Percentiles rank a stretch among this genome's conserved stretches.
Evolutionary conservation across 2,113 vertebrate species (phyloP).

Genomic region (Lycocorax pyrrhopterus): DNA sequence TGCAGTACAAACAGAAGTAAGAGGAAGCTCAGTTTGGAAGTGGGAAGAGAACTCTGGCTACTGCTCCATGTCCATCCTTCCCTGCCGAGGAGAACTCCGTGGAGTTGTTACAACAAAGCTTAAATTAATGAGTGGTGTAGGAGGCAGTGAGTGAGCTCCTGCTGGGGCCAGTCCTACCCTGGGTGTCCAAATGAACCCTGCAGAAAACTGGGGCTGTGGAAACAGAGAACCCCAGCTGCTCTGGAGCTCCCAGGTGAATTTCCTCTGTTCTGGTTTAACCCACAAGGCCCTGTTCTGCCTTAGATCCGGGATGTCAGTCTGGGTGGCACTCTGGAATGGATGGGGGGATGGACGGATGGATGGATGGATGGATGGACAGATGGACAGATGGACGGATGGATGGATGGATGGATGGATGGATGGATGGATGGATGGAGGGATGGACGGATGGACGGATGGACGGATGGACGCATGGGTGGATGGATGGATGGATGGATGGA

Average conservation of each 20-base stretch:
- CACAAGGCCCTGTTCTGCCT: neutral
- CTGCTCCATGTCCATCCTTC: neutral
- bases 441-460: neutral
- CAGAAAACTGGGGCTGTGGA: neutral
- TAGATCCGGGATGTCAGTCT: too few species aligned
- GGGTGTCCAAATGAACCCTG: neutral
- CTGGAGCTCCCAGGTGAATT: neutral
- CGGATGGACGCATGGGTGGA: neutral
- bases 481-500: neutral
- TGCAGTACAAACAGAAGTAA: neutral
- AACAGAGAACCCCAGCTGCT: neutral
- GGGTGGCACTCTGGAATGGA: neutral
- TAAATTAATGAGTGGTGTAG: neutral
- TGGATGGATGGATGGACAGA: neutral
- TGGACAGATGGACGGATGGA: neutral
- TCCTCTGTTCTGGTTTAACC: neutral
- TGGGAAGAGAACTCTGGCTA: neutral
- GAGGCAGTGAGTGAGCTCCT: neutral
- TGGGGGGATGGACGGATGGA: neutral
- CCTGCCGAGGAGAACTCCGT: accelerated
- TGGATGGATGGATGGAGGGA: neutral
- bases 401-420: neutral
- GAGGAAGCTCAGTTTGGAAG: neutral
- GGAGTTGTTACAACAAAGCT: neutral
- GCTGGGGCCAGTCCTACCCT: neutral